Conservation (phyloP, 2,113 vertebrate genomes). For the Phylloscopus whistleri region DNA sequence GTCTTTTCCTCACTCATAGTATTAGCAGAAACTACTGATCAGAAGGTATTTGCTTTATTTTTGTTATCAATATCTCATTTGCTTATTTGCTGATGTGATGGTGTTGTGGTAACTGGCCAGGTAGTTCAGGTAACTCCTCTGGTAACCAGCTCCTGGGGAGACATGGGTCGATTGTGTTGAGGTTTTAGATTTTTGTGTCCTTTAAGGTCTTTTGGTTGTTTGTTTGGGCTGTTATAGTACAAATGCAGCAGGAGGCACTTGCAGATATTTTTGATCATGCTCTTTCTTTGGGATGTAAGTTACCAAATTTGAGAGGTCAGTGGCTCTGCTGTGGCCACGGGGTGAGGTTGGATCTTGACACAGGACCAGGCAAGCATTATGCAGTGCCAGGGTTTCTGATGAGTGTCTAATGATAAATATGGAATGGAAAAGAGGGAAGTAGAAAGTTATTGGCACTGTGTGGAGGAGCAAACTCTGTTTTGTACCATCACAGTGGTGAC, state of each 20-base stretch:
- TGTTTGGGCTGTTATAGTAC: not conserved
- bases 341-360: not conserved
- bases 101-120: accelerated
- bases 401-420: not conserved
- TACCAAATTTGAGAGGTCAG: not conserved
- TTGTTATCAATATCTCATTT: not conserved
- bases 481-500: not conserved
- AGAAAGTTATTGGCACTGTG: not conserved
- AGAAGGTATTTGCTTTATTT: conserved; percentile 53
- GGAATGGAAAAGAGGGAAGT: not conserved
- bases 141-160: not conserved
- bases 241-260: not conserved
- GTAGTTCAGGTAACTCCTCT: not conserved
- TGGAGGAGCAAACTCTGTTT: not conserved
- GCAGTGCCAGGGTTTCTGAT: not conserved
- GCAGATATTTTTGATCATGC: not conserved
- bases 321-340: accelerated
- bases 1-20: not conserved
- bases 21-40: not conserved
- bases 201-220: not conserved
- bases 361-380: accelerated
- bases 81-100: not conserved
- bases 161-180: accelerated
- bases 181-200: not conserved
- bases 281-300: not conserved